phyloP scores from a whole-genome alignment of 2,113 vertebrate species.

The Sinocyclocheilus grahami region DNA sequence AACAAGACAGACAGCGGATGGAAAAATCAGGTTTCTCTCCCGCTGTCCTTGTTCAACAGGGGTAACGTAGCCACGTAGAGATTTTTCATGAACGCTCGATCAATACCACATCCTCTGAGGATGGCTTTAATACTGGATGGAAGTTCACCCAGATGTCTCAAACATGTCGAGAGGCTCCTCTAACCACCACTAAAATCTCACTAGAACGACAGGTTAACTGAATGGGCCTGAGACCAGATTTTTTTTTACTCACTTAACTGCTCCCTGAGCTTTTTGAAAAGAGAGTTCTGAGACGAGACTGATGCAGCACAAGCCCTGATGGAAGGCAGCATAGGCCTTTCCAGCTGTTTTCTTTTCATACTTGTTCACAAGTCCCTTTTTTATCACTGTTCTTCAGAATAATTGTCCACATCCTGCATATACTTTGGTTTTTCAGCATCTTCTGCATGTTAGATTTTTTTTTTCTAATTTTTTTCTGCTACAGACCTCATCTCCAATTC shows the following conservation, averaged over 20 bases:
- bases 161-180: not conserved
- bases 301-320: not conserved
- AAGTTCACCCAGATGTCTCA: conserved; percentile 11
- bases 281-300: not conserved
- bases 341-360: not conserved
- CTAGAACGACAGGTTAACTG: not conserved
- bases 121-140: conserved; percentile 12
- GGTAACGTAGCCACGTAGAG: conserved; percentile 33
- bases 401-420: not conserved
- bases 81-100: conserved; percentile 38
- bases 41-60: conserved; percentile 37
- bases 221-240: not conserved
- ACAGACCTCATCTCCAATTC: not conserved
- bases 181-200: not conserved
- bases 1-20: not conserved
- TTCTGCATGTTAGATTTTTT: not conserved
- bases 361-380: not conserved
- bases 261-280: not conserved
- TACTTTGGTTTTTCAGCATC: not conserved
- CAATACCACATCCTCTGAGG: conserved; percentile 17
- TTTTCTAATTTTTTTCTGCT: too few relatives aligned
- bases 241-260: conserved; percentile 8
- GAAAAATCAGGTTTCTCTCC: conserved; percentile 10
- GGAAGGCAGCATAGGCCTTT: not conserved
- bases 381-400: not conserved